Percentiles rank a stretch among this genome's conserved stretches.
These are phyloP conservation scores for Anoura caudifer DNA, from an alignment of 2,113 vertebrate genomes.

Conservation along the genomic window DNA sequence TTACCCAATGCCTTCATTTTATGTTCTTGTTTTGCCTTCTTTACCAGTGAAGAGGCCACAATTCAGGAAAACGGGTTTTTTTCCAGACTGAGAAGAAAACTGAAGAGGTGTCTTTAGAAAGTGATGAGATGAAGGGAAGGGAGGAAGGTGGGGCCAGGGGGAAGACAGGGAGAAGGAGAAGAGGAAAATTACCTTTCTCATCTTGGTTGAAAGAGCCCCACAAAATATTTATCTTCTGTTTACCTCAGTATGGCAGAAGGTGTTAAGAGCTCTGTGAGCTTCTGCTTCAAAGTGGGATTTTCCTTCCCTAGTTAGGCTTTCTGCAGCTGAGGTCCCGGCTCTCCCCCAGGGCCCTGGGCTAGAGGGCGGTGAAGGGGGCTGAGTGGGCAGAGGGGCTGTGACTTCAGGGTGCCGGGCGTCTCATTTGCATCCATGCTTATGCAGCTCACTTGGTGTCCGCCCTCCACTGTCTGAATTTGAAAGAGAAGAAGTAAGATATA, in stretches of 20 bases:
- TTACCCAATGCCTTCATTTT: not conserved
- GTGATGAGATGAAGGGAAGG: not conserved
- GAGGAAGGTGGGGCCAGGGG: not conserved
- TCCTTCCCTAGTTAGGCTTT: not conserved
- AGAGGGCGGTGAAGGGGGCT: not conserved
- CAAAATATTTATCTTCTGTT: not conserved
- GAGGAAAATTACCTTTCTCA: not conserved
- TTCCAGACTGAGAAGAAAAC: not conserved
- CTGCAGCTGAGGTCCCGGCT: accelerated
- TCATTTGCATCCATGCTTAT: not conserved
- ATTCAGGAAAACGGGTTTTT: not conserved
- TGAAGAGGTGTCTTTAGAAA: not conserved
- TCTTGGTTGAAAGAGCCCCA: not conserved
- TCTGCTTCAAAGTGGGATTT: not conserved
- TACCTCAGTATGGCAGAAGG: not conserved
- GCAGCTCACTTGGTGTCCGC: not conserved
- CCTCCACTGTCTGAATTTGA: not conserved
- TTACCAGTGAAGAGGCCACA: not conserved
- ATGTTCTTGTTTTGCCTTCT: not conserved
- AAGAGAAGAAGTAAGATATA: not conserved
- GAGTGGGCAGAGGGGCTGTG: accelerated
- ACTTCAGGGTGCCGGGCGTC: accelerated
- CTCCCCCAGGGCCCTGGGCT: no score
- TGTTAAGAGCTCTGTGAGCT: not conserved
- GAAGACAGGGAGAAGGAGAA: not conserved